Evolutionary conservation across 2,888 invertebrate species (phyloP).

Genomic region (Gasteruption jaculator): DNA sequence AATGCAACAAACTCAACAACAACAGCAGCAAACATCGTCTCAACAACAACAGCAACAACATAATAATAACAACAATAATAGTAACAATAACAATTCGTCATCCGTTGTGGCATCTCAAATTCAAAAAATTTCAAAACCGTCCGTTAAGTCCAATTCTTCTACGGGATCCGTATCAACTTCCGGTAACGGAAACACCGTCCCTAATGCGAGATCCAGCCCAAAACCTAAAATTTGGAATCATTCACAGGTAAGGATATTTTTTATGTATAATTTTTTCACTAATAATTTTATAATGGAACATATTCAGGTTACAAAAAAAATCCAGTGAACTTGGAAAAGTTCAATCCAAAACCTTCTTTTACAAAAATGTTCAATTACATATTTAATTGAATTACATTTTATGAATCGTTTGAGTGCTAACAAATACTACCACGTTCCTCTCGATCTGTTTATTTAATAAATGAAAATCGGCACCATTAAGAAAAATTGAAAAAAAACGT

Average conservation of each 20-base stretch:
- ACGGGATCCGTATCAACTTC: slow-evolving; percentile 36
- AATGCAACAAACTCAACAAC: slow-evolving; percentile 71
- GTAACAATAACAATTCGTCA: slow-evolving; percentile 36
- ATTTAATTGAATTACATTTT: too few species aligned
- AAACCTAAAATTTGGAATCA: slow-evolving; percentile 57
- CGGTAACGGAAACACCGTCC: slow-evolving; percentile 32
- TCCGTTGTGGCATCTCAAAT: slow-evolving; percentile 51
- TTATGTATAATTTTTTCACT: not conserved
- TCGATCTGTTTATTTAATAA: too few species aligned
- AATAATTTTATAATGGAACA: not conserved
- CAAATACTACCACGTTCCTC: too few species aligned
- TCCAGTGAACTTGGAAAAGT: not conserved
- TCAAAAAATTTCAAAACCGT: slow-evolving; percentile 46
- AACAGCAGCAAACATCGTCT: slow-evolving; percentile 34
- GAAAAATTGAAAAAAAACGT: too few species aligned
- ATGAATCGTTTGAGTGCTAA: too few species aligned
- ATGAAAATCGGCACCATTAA: too few species aligned
- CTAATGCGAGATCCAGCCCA: slow-evolving; percentile 46
- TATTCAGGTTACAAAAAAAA: not conserved
- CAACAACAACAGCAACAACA: slow-evolving; percentile 35
- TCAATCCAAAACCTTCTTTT: not conserved
- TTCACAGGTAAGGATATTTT: slow-evolving; percentile 52
- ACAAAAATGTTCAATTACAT: too few species aligned
- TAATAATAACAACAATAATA: slow-evolving; percentile 31
- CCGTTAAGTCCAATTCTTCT: slow-evolving; percentile 41